These are phyloP conservation scores for Chaetodon trifascialis DNA, from an alignment of 2,113 vertebrate genomes.

Conservation along the genomic window DNA sequence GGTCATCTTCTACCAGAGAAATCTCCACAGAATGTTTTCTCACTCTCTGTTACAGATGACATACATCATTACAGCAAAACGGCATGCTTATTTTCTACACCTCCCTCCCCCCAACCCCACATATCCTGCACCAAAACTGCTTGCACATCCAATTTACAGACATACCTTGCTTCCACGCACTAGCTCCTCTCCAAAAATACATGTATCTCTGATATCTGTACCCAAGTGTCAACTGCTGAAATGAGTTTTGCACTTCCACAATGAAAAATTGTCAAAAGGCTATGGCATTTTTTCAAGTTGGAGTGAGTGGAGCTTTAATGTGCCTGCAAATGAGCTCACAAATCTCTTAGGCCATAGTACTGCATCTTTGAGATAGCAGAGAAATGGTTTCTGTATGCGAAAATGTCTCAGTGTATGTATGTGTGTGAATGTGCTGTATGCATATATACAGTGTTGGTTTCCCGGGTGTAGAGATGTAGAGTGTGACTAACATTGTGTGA, in stretches of 20 bases:
- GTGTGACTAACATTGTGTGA: slow-evolving; percentile 43
- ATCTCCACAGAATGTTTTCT: slow-evolving; percentile 18
- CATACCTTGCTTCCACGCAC: slow-evolving; percentile 56
- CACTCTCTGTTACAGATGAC: slow-evolving; percentile 40
- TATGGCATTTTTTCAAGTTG: slow-evolving; percentile 61
- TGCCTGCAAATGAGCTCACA: slow-evolving; percentile 81
- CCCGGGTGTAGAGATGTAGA: slow-evolving; percentile 14
- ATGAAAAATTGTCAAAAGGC: slow-evolving; percentile 77
- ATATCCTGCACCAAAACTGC: slow-evolving; percentile 46
- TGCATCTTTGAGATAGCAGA: slow-evolving; percentile 65
- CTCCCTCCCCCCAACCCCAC: not conserved
- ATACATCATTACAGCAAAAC: slow-evolving; percentile 47
- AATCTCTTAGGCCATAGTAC: slow-evolving; percentile 72
- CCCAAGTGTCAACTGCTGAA: slow-evolving; percentile 73
- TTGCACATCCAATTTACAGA: slow-evolving; percentile 64
- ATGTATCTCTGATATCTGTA: slow-evolving; percentile 80
- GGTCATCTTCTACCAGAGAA: slow-evolving; percentile 17
- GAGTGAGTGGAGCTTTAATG: slow-evolving; percentile 77
- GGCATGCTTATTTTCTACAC: not conserved
- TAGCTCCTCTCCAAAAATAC: slow-evolving; percentile 63
- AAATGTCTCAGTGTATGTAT: slow-evolving; percentile 28
- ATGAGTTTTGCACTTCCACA: slow-evolving; percentile 77
- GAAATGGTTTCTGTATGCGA: slow-evolving; percentile 36
- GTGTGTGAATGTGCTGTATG: not conserved
- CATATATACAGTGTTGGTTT: slow-evolving; percentile 5